phyloP scores from a whole-genome alignment of 2,113 vertebrate genomes.

The Aptenodytes forsteri region DNA sequence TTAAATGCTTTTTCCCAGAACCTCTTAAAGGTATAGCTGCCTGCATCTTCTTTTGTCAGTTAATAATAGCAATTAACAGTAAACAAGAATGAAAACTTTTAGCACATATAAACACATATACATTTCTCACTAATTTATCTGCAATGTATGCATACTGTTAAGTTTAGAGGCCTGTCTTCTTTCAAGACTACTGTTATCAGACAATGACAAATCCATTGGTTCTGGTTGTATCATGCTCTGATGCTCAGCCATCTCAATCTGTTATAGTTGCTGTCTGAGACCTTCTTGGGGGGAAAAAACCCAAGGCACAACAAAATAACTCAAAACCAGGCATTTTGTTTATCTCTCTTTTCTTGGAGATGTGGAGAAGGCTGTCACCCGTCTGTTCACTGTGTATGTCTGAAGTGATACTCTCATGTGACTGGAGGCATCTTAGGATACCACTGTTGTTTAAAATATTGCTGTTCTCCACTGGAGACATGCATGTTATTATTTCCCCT shows the following conservation, averaged over 20 bases:
- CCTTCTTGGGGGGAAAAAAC: background rate
- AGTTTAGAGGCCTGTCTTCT: background rate
- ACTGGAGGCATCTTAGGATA: background rate
- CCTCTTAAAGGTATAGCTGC: background rate
- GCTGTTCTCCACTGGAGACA: background rate
- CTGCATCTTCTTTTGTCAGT: background rate
- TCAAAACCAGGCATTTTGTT: background rate
- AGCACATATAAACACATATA: background rate
- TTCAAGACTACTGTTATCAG: background rate
- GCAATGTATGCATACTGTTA: background rate
- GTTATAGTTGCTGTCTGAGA: background rate
- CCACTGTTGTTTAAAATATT: background rate
- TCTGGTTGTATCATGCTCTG: background rate
- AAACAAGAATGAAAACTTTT: background rate
- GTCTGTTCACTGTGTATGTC: background rate
- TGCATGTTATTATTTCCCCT: background rate
- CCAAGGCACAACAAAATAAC: background rate
- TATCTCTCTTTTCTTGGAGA: background rate
- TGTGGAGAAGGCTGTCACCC: background rate
- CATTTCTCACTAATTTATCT: background rate
- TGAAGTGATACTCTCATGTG: background rate
- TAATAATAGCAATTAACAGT: background rate
- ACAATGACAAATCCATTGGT: conserved; percentile 11
- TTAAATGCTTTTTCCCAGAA: background rate
- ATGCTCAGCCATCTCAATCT: background rate